Evolutionary conservation across 2,113 vertebrate species (phyloP), one percentile per base, ranked within the genome.

Genomic region (Xiphophorus hellerii): DNA sequence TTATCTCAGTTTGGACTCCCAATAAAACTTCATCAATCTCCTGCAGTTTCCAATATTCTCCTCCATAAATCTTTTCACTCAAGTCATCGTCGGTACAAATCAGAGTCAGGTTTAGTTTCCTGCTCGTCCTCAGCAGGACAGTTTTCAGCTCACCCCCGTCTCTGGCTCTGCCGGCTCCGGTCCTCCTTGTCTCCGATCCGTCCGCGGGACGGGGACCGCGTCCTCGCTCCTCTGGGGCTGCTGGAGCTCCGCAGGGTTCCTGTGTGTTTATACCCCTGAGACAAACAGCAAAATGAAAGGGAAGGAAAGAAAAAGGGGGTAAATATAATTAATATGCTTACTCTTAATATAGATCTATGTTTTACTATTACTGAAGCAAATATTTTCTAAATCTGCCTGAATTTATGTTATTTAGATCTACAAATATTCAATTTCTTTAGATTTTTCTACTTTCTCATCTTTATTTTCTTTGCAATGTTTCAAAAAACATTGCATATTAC

Each of bases 221-320:
- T 97, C 65, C 96, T 93, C 27, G 96, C 96, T 0, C 96, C 97
- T 37, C 97, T 92, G 69, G 97, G 96, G 74, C 96, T 97, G 93
- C 96, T 97, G 91, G 96, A 96, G 85, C 96, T 97, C 51, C 96
- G 94, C 33, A 97, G 83, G 66, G 96, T 97, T 37, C 96, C 95
- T 75, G 94, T 94, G 71, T 96, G 94, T 60, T 97, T 96, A 51
- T 94, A 93, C 4, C 95, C 94, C 93, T 96, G 92, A 13, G 62
- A 33, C 31, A 33, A 33, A 33, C 31, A 33, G 31, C 6, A 6
- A 33, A 33, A 35, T 35, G 33, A 35, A 30, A 8, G 35, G 31
- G 71, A 33, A 67, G 14, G 17, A 20, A 7, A 48, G 9, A 12
- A 13, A 39, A 44, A 44, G 42, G 42, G 13, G 42, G 14, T 44